Conservation (phyloP, 2,113 vertebrate species). For the Sprattus sprattus region DNA sequence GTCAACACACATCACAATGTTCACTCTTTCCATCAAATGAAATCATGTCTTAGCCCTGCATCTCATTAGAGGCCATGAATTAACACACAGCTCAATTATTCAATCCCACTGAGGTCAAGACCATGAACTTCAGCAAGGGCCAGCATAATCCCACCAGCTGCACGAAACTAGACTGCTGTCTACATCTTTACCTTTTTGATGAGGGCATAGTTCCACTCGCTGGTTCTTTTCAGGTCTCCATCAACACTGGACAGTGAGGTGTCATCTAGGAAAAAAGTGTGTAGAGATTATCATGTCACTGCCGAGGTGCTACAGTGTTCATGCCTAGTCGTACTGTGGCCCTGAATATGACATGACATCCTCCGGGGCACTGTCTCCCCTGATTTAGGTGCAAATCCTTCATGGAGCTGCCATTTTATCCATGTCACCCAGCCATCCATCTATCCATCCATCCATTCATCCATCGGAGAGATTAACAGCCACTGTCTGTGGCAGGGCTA, state of each 20-base stretch:
- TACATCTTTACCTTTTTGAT: background rate
- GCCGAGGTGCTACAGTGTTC: background rate
- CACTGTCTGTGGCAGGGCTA: background rate
- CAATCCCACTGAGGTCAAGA: background rate
- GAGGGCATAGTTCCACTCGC: background rate
- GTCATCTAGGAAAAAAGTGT: background rate
- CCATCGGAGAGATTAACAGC: conserved; percentile 11
- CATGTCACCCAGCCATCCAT: conserved; percentile 14
- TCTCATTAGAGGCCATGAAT: background rate
- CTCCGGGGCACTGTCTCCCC: background rate
- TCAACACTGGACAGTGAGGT: background rate
- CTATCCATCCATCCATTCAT: conserved; percentile 13
- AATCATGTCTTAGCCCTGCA: background rate
- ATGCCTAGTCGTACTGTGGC: background rate
- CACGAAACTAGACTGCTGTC: background rate
- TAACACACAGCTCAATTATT: background rate
- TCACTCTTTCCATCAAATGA: background rate
- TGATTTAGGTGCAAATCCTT: conserved; percentile 15
- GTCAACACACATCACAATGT: background rate
- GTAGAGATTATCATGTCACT: background rate
- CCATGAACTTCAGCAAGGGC: background rate
- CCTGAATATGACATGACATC: conserved; percentile 12
- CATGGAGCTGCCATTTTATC: conserved; percentile 10
- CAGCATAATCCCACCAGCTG: background rate
- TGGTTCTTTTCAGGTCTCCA: background rate